Evolutionary conservation across 2,797 vertebrate species (phyloP).

Genomic region (Myotis planiceps): DNA sequence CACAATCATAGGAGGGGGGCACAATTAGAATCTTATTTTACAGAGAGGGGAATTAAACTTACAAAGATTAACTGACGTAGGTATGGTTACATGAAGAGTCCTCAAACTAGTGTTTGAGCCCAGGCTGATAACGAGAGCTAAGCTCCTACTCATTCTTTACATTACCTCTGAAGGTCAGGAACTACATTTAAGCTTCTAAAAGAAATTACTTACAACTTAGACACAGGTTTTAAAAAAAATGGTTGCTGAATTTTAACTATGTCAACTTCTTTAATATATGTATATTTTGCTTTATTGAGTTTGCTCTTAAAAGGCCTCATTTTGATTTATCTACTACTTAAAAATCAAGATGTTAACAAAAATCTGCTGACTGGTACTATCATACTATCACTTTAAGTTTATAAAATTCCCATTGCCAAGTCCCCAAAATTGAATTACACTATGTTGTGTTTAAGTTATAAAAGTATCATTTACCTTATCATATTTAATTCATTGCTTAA

Average conservation of each 20-base stretch:
- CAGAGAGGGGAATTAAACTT: background rate
- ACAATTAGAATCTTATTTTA: background rate
- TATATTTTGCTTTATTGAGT: background rate
- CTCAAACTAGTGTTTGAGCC: background rate
- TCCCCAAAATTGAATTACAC: background rate
- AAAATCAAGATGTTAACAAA: background rate
- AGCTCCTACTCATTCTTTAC: background rate
- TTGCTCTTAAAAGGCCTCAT: background rate
- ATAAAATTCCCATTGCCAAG: background rate
- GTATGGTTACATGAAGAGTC: background rate
- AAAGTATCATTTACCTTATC: background rate
- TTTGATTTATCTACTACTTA: background rate
- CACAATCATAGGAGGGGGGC: background rate
- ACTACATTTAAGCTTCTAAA: background rate
- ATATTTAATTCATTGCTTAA: background rate
- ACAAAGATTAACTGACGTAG: background rate
- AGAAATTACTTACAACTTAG: background rate
- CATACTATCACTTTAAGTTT: background rate
- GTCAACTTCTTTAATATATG: background rate
- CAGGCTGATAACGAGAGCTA: background rate
- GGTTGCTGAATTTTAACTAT: background rate
- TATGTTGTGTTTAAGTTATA: background rate
- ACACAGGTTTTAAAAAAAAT: background rate
- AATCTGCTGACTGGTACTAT: background rate
- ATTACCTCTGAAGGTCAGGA: background rate